These are phyloP conservation scores for Drosophila malerkotliana DNA, from an alignment of 1,140 invertebrate genomes.

Conservation along the genomic window DNA sequence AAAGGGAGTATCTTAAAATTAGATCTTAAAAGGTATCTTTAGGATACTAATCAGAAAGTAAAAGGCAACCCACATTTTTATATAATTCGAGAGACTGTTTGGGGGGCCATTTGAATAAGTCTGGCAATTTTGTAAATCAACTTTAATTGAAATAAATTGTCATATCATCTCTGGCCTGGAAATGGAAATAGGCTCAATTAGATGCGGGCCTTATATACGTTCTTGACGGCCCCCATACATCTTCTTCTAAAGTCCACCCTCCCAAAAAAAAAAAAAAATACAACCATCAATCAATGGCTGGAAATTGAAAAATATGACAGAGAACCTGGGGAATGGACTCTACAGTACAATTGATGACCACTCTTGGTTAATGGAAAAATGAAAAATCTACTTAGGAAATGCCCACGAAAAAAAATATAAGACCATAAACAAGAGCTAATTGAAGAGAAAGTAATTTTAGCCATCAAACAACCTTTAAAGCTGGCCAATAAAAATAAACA, in stretches of 20 bases:
- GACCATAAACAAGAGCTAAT: conserved; percentile 52
- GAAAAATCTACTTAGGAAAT: conserved; percentile 44
- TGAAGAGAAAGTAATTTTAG: conserved; percentile 67
- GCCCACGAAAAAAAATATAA: conserved; percentile 31
- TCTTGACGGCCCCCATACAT: background rate
- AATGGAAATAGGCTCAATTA: conserved; percentile 51
- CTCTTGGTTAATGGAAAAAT: conserved; percentile 48
- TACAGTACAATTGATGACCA: conserved; percentile 32
- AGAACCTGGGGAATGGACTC: conserved; percentile 33
- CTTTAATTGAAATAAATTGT: conserved; percentile 82
- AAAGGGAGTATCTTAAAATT: background rate
- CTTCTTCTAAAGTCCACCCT: background rate
- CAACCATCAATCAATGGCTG: conserved; percentile 36
- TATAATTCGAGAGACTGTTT: conserved; percentile 2
- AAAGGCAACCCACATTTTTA: conserved; percentile 16
- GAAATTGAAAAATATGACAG: conserved; percentile 51
- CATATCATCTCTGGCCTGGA: conserved; percentile 65
- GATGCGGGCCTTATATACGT: conserved; percentile 31
- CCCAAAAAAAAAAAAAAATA: background rate
- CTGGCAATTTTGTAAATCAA: conserved; percentile 72
- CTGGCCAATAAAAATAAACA: conserved; percentile 45
- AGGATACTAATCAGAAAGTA: background rate
- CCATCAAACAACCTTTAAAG: conserved; percentile 35
- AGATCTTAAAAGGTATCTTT: background rate
- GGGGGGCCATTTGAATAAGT: conserved; percentile 25